Evolutionary conservation across 2,797 vertebrate species (phyloP), one percentile per base, ranked within the genome.

Genomic region (Mallotus villosus): DNA sequence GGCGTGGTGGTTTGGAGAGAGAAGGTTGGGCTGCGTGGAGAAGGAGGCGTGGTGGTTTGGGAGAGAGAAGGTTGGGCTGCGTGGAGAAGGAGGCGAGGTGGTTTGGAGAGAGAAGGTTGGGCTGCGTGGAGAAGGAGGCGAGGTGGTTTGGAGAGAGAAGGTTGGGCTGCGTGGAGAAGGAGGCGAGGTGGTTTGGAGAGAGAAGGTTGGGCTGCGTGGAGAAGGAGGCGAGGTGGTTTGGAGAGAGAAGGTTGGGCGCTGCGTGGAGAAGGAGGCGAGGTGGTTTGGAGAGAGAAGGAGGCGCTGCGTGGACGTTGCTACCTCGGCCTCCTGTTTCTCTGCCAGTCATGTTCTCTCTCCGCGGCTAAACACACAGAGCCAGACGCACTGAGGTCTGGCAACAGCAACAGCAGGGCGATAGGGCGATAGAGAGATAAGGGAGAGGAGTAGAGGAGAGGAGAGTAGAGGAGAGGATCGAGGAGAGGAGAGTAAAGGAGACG

Each of bases 391-490:
- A 60, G 74, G 69, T 37, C 58, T 51, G 74, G 68, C 27, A 71
- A 60, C 68, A 55, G 68, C 8, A 24, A 24, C n/a, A 22, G 12
- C 60, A 21, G 69, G 71, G n/a, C n/a, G n/a, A n/a, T 68, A 1
- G 24, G 24, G 5, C 29, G 25, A 87, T 79, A 67, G 72, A 82
- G 70, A 41, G 72, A 84, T 82, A 78, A 81, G 75, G 81, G 67
- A 77, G n/a, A n/a, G n/a, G n/a, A n/a, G n/a, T n/a, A 76, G 74
- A 64, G 70, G 53, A 73, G 41, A 73, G 34, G 34, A 8, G 72
- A 84, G 71, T 67, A 59, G 76, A 82, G 75, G 58, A 82, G 77
- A 82, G n/a, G n/a, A n/a, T n/a, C n/a, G n/a, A n/a, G n/a, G n/a
- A n/a, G n/a, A n/a, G n/a, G n/a, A n/a, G n/a, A n/a, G n/a, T n/a